phyloP scores from a whole-genome alignment of 2,797 vertebrate genomes.

The Microctenopoma steveboyesi region DNA sequence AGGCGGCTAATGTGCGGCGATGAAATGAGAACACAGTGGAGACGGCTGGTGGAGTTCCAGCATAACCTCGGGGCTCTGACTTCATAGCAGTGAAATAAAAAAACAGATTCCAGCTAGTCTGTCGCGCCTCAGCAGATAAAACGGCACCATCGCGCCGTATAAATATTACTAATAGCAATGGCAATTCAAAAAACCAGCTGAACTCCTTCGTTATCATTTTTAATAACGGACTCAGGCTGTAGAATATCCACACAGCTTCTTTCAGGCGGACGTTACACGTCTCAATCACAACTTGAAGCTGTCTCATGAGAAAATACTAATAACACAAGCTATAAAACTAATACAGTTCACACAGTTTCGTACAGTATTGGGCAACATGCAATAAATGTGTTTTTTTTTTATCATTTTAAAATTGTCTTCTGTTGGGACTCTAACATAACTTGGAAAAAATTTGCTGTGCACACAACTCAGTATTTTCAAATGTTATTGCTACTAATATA shows the following conservation, averaged over 20 bases:
- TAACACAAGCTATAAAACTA: neutral
- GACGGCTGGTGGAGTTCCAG: neutral
- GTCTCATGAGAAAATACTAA: neutral
- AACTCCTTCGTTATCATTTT: neutral
- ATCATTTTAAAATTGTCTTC: too few species aligned
- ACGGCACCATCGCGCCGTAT: too few species aligned
- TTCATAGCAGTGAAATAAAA: constrained; percentile 2
- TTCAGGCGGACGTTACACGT: rapidly evolving
- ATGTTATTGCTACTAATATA: too few species aligned
- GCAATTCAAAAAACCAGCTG: too few species aligned
- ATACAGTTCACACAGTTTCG: too few species aligned
- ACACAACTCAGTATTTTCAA: too few species aligned
- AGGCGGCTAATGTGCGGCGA: neutral
- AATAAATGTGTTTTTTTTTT: neutral
- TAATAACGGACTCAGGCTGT: constrained; percentile 10
- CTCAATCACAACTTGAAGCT: neutral
- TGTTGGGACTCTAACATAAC: too few species aligned
- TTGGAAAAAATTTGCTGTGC: too few species aligned
- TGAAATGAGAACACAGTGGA: constrained; percentile 9
- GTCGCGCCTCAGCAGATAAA: neutral
- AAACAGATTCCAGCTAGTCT: constrained; percentile 2
- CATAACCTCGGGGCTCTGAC: constrained; percentile 17
- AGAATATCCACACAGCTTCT: neutral
- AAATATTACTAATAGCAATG: too few species aligned
- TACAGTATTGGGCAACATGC: too few species aligned